Percentiles rank a stretch among this genome's conserved stretches.
These are phyloP conservation scores for Chiroxiphia lanceolata DNA, from an alignment of 2,797 vertebrate genomes.

Conservation along the genomic window DNA sequence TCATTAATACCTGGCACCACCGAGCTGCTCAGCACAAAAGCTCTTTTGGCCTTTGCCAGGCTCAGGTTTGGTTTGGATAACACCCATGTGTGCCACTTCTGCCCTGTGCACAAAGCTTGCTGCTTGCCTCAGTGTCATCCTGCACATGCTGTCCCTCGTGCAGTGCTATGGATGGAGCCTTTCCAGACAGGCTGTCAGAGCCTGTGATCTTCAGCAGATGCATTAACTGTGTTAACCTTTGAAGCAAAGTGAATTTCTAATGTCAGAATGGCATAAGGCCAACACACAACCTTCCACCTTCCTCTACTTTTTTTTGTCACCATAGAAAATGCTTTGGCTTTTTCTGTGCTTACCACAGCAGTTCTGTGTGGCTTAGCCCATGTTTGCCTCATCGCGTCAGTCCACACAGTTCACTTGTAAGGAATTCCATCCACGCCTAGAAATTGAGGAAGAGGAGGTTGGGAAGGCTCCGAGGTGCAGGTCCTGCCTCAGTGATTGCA, in stretches of 20 bases:
- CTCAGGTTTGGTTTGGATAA: neutral
- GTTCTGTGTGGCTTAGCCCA: neutral
- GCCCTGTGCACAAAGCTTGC: neutral
- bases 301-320: neutral
- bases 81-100: neutral
- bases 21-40: neutral
- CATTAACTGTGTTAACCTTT: neutral
- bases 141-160: neutral
- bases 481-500: neutral
- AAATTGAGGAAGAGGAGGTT: slow-evolving; percentile 17
- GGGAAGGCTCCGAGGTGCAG: neutral
- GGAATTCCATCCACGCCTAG: slow-evolving; percentile 48
- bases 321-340: neutral
- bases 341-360: neutral
- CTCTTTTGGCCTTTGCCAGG: neutral
- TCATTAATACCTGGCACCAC: neutral
- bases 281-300: neutral
- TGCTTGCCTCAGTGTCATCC: neutral
- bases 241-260: neutral
- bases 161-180: neutral
- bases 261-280: neutral
- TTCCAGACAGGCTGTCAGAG: neutral
- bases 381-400: neutral
- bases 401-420: neutral
- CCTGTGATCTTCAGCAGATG: neutral